Evolutionary conservation across 1,140 invertebrate genomes (phyloP).

Genomic region (Oscheius sp.): DNA sequence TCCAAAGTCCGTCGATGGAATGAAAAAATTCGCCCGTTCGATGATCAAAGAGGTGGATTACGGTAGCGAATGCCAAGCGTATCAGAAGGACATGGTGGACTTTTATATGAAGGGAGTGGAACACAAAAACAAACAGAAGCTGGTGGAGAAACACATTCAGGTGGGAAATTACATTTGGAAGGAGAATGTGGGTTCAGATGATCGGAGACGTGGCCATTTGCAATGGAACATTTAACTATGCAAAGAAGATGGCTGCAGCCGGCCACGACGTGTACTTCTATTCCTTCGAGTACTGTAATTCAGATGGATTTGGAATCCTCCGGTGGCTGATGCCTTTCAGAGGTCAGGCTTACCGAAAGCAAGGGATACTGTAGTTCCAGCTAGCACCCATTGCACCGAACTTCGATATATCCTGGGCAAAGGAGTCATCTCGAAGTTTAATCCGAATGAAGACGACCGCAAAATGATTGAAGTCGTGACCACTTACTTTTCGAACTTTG

Average conservation of each 20-base stretch:
- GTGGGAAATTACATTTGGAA: conserved; percentile 6
- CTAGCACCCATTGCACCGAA: conserved; percentile 88
- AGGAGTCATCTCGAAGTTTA: conserved; percentile 47
- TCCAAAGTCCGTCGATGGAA: conserved; percentile 10
- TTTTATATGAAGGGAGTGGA: conserved; percentile 14
- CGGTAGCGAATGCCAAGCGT: not conserved
- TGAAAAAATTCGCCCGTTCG: conserved; percentile 8
- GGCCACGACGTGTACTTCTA: conserved; percentile 73
- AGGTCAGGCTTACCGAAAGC: not conserved
- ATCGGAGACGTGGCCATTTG: conserved; percentile 21
- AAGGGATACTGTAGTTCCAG: conserved; percentile 77
- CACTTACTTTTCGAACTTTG: conserved; percentile 51
- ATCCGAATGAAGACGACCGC: conserved; percentile 42
- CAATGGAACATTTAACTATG: conserved; percentile 11
- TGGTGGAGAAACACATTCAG: not conserved
- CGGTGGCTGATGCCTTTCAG: conserved; percentile 19
- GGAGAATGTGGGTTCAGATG: too few species aligned
- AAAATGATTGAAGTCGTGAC: conserved; percentile 50
- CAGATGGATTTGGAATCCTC: conserved; percentile 68
- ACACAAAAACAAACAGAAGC: conserved; percentile 16
- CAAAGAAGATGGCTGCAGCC: conserved; percentile 9
- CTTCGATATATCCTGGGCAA: conserved; percentile 74
- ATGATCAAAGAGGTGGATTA: conserved; percentile 25
- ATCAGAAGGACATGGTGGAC: not conserved
- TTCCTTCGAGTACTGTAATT: conserved; percentile 89